Base-by-base conservation (phyloP, 2,888 invertebrate genomes). In the Hylaea fasciaria region DNA sequence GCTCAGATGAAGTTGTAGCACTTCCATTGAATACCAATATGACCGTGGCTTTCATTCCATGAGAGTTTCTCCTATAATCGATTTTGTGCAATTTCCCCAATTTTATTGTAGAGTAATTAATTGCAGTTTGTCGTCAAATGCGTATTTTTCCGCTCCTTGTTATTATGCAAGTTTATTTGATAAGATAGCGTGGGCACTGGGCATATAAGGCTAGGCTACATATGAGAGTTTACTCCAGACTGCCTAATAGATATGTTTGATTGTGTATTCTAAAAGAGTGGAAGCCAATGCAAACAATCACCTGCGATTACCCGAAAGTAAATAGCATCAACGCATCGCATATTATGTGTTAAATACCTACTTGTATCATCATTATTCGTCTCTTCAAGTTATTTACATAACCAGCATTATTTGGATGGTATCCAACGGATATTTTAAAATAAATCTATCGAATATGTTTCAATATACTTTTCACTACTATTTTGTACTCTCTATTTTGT, bases 381-480 rank as follows among this genome's bases (percentile, higher is more conserved):
- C 32, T 32, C 7, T 9, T 32, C 7, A 32, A 32, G 7, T 7
- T 55, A 64, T 64, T 65, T 69, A 69, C 67, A 71, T 72, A 69
- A 70, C 59, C 62, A 70, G 47, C 54, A 54, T 62, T 60, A 67
- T 69, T 79, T 83, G 83, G 82, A 78, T 45, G 53, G 37, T 49
- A 58, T 79, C 82, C 83, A 84, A 78, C 76, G 73, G 77, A 78
- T 72, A 32, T 32, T 70, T 71, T 69, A 66, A 80, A 82, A 79
- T 79, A 79, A 64, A 72, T 64, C 52, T 63, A 64, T 68, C 58
- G 48, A 46, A 54, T 37, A 37, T 46, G 12, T 51, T 44, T 39
- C 43, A 52, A 61, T 37, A 37, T n/a, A 37, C 5, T 32, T 10
- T 3, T 2, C 1, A 37, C 37, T 37, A n/a, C 1, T n/a, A 37